A percentile compares a stretch with the other conserved stretches of the same genome.
Conservation (phyloP, 2,797 vertebrate species). For the Pipistrellus pygmaeus region DNA sequence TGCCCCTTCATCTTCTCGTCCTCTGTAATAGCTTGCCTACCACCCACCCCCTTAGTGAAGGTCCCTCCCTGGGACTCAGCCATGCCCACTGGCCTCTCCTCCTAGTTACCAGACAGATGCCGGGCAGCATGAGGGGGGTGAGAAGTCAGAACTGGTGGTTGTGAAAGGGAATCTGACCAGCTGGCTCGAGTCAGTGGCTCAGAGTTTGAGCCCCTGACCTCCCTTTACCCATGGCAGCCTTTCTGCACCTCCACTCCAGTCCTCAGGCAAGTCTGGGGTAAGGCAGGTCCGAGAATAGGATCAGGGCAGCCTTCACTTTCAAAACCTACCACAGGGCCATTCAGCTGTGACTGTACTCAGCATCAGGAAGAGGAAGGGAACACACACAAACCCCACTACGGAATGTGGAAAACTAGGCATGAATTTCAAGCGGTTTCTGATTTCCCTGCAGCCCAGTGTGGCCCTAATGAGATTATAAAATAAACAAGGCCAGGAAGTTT, state of each 20-base stretch:
- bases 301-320: background rate
- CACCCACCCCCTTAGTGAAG: background rate
- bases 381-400: too few species aligned
- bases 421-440: background rate
- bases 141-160: background rate
- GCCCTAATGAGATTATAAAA: background rate
- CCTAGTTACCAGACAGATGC: background rate
- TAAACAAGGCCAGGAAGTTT: background rate
- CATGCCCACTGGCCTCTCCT: background rate
- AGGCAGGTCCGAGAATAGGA: background rate
- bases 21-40: background rate
- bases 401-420: background rate
- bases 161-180: background rate
- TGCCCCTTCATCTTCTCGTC: background rate
- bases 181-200: background rate
- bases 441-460: constrained; percentile 1
- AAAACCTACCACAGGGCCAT: background rate
- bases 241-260: background rate
- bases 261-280: too few species aligned
- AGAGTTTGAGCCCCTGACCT: background rate
- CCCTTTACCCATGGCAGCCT: fast-evolving
- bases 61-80: background rate
- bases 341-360: background rate
- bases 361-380: background rate
- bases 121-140: background rate